Evolutionary conservation across 1,140 invertebrate species (phyloP).

Genomic region (Trinorchestia longiramus): DNA sequence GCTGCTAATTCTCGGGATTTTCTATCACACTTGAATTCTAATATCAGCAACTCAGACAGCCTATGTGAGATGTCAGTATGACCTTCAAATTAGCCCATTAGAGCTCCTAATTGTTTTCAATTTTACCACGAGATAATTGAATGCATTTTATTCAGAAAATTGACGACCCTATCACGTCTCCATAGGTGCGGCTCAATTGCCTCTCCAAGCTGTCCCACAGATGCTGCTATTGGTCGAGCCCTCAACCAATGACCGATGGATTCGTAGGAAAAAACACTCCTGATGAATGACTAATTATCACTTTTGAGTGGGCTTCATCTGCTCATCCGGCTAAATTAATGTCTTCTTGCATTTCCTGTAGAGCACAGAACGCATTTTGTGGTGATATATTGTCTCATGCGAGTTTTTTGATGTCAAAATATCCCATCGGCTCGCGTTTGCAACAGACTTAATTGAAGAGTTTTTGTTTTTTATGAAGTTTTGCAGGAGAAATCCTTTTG

Average conservation of each 20-base stretch:
- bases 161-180: not conserved
- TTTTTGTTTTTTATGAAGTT: not conserved
- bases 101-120: not conserved
- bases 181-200: not conserved
- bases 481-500: not conserved
- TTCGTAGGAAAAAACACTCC: not conserved
- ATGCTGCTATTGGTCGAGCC: not conserved
- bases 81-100: not conserved
- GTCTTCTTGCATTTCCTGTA: not conserved
- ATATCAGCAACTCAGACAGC: not conserved
- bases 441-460: not conserved
- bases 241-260: not conserved
- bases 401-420: not conserved
- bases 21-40: not conserved
- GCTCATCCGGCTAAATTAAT: not conserved
- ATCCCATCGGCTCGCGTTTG: not conserved
- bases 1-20: not conserved
- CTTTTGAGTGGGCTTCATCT: conserved; percentile 6
- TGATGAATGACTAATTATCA: not conserved
- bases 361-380: not conserved
- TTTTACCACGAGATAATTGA: not conserved
- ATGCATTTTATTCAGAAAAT: not conserved
- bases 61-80: not conserved
- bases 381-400: not conserved
- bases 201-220: not conserved